Percentiles rank a stretch among this genome's conserved stretches.
Evolutionary conservation across 2,888 invertebrate genomes (phyloP).

Genomic region (Heterodera filipjevi): DNA sequence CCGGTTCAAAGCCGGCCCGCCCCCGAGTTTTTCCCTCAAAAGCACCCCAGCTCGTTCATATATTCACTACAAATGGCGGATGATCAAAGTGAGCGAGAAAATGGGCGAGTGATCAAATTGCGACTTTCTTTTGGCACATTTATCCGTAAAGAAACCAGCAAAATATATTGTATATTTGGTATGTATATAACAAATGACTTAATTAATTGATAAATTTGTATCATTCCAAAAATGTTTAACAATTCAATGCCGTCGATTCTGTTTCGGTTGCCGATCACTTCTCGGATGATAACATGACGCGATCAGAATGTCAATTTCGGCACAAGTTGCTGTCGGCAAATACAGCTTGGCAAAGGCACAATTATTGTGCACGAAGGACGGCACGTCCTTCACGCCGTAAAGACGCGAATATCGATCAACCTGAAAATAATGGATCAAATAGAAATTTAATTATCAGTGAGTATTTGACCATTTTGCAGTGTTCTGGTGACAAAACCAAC

Average conservation of each 20-base stretch:
- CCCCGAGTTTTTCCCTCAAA: too few relatives aligned
- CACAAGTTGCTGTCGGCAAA: constrained; percentile 61
- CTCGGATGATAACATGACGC: constrained; percentile 51
- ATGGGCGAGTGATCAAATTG: too few relatives aligned
- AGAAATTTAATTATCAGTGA: not conserved
- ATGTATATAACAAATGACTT: not conserved
- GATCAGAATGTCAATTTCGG: constrained; percentile 61
- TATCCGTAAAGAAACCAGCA: too few relatives aligned
- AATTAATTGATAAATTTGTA: not conserved
- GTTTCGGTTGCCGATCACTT: not conserved
- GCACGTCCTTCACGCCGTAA: constrained; percentile 59
- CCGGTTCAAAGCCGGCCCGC: too few relatives aligned
- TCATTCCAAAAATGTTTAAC: not conserved
- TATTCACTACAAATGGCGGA: too few relatives aligned
- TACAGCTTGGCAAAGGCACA: constrained; percentile 63
- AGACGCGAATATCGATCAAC: constrained; percentile 56
- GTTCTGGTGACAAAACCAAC: constrained; percentile 35
- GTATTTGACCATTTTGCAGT: constrained; percentile 35
- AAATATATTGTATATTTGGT: too few relatives aligned
- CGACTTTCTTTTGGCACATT: too few relatives aligned
- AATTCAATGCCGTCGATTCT: not conserved
- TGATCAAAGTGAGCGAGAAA: too few relatives aligned
- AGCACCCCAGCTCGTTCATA: too few relatives aligned
- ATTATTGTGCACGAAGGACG: constrained; percentile 55
- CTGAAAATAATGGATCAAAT: constrained; percentile 41